Evolutionary conservation across 2,888 invertebrate genomes (phyloP).

Genomic region (Petrolisthes cinctipes): DNA sequence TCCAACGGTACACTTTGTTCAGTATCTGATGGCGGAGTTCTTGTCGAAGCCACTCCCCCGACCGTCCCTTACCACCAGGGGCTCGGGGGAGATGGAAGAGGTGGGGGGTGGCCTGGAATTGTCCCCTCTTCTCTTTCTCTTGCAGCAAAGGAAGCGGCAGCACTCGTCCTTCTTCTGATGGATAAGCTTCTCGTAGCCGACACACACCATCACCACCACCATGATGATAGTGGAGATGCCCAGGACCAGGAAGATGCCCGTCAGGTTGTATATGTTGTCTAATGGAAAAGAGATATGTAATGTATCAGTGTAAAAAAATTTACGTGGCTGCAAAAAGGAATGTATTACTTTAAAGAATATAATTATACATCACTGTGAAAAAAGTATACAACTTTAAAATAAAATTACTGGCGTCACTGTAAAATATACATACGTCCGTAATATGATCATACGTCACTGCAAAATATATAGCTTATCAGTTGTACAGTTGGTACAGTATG

Average conservation of each 20-base stretch:
- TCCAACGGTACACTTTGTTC: background rate
- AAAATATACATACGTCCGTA: too few species aligned
- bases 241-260: conserved; percentile 63
- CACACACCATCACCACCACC: conserved; percentile 65
- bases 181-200: conserved; percentile 65
- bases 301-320: background rate
- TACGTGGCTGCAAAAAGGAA: background rate
- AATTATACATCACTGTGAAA: background rate
- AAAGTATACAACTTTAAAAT: background rate
- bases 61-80: conserved; percentile 47
- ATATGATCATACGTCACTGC: too few species aligned
- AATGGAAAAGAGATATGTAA: conserved; percentile 21
- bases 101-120: conserved; percentile 28
- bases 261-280: conserved; percentile 60
- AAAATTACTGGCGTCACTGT: too few species aligned
- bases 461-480: too few species aligned
- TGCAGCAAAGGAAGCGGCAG: conserved; percentile 52
- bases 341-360: background rate
- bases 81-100: conserved; percentile 62
- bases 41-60: conserved; percentile 25
- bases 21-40: conserved; percentile 19
- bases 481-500: too few species aligned
- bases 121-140: conserved; percentile 3
- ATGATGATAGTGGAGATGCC: conserved; percentile 65
- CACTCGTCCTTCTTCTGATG: conserved; percentile 57